Conservation (phyloP, 1,140 invertebrate species). For the Diachasmimorpha longicaudata region DNA sequence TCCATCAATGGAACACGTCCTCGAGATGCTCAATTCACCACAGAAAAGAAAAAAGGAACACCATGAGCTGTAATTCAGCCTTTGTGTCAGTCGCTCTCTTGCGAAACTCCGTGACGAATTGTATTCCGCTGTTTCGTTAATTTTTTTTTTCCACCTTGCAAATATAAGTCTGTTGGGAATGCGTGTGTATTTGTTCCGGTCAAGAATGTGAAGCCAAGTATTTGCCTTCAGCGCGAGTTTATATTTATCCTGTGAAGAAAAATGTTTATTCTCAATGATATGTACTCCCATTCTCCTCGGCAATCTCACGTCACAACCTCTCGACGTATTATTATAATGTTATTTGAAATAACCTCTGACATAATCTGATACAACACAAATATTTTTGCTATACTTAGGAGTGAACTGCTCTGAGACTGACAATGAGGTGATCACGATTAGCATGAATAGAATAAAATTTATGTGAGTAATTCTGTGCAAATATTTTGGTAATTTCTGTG, state of each 20-base stretch:
- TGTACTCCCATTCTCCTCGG: neutral
- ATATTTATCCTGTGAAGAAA: slow-evolving; percentile 4
- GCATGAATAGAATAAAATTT: neutral
- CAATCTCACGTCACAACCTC: neutral
- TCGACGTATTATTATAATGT: neutral
- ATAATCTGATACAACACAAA: neutral
- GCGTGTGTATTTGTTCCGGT: slow-evolving; percentile 18
- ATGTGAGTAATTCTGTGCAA: neutral
- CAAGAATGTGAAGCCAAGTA: slow-evolving; percentile 5
- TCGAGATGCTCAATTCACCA: no score
- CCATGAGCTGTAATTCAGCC: neutral
- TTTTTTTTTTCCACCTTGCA: neutral
- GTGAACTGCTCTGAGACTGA: neutral
- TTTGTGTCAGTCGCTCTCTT: neutral
- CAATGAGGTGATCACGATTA: neutral
- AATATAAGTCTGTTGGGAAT: neutral
- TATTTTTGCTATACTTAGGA: neutral
- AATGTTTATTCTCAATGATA: neutral
- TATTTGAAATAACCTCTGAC: neutral
- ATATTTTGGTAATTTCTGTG: no score
- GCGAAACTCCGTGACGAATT: neutral
- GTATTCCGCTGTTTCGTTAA: neutral
- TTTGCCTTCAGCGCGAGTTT: neutral
- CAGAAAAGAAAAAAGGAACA: neutral
- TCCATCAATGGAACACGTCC: neutral